These are phyloP conservation scores for Perca fluviatilis DNA, from an alignment of 2,113 vertebrate genomes.

Conservation along the genomic window DNA sequence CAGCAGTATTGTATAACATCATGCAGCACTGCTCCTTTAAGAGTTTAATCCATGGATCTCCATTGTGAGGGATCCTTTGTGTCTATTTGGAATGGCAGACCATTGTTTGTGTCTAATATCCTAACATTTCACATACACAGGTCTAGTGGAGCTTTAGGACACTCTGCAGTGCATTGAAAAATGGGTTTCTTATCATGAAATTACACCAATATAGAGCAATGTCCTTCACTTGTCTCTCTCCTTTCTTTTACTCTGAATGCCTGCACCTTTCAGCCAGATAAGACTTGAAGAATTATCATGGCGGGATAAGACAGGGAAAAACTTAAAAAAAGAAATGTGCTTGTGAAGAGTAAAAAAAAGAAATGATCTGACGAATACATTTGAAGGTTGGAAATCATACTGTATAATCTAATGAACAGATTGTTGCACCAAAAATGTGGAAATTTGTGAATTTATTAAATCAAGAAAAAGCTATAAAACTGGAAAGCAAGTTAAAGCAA, in stretches of 20 bases:
- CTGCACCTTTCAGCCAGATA: constrained; percentile 17
- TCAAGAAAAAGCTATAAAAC: not conserved
- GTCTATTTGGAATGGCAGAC: constrained; percentile 20
- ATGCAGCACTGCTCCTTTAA: constrained; percentile 2
- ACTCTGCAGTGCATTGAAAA: not conserved
- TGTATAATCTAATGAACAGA: not conserved
- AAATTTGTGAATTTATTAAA: not conserved
- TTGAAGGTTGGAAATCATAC: not conserved
- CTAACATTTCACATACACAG: constrained; percentile 9
- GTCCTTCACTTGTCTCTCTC: constrained; percentile 27
- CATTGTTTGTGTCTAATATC: constrained; percentile 14
- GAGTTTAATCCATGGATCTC: constrained; percentile 16
- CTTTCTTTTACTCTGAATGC: not conserved
- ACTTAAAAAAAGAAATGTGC: not conserved
- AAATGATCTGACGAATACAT: not conserved
- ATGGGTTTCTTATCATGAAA: constrained; percentile 29
- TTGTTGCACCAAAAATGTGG: not conserved
- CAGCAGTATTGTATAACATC: not conserved
- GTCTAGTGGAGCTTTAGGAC: not conserved
- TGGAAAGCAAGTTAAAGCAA: not conserved
- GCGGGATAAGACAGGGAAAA: not conserved
- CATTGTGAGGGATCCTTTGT: constrained; percentile 27
- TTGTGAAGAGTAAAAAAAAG: not conserved
- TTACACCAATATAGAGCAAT: not conserved
- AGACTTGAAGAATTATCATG: not conserved